Conservation (phyloP, 1,140 invertebrate genomes). For the Dendrolimus punctatus region DNA sequence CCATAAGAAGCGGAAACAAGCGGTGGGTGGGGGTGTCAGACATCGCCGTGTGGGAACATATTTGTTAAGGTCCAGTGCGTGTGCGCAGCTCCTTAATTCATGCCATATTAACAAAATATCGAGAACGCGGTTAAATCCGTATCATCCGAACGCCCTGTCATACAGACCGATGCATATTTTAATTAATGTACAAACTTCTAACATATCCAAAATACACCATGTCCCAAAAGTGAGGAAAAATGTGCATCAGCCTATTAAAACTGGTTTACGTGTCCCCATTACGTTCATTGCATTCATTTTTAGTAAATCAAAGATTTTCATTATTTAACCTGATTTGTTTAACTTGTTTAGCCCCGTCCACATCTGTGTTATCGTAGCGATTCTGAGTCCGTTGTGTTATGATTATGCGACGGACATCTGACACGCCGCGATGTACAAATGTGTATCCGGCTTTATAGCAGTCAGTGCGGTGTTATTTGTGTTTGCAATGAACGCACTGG, state of each 20-base stretch:
- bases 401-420: no score
- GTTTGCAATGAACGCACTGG: slow-evolving; percentile 7
- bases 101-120: neutral
- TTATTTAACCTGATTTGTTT: no score
- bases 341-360: no score
- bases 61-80: slow-evolving; percentile 17
- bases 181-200: neutral
- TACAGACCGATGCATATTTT: slow-evolving; percentile 18
- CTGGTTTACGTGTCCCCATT: slow-evolving; percentile 15
- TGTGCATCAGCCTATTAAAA: slow-evolving; percentile 15
- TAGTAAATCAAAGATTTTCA: no score
- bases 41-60: slow-evolving; percentile 12
- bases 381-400: no score
- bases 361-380: no score
- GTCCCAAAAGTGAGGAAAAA: slow-evolving; percentile 7
- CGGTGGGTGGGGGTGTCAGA: slow-evolving; percentile 20
- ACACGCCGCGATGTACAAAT: no score
- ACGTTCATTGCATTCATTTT: slow-evolving; percentile 11
- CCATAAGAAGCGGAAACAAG: slow-evolving; percentile 27
- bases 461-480: slow-evolving; percentile 23
- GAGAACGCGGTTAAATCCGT: slow-evolving; percentile 19
- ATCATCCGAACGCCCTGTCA: slow-evolving; percentile 11
- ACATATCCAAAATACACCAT: neutral
- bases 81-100: slow-evolving; percentile 13
- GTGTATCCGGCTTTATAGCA: neutral